These are phyloP conservation scores for Stigmatopora nigra DNA, from an alignment of 2,113 vertebrate genomes.

Conservation along the genomic window DNA sequence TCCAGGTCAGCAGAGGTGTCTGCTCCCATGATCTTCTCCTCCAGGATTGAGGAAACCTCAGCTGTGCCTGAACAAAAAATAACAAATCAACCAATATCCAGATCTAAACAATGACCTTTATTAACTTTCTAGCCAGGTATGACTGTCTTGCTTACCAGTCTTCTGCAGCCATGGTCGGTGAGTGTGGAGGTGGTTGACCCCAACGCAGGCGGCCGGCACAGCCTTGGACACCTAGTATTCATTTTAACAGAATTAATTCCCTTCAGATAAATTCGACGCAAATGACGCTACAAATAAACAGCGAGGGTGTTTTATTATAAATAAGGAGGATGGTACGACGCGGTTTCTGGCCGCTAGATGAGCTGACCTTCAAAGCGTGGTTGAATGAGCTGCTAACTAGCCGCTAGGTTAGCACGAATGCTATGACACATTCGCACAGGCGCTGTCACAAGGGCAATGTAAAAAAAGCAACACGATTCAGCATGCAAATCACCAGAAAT, in stretches of 20 bases:
- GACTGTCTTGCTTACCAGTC: conserved; percentile 71
- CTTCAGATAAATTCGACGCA: neutral
- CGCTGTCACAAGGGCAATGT: conserved; percentile 34
- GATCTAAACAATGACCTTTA: conserved; percentile 7
- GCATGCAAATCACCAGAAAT: neutral
- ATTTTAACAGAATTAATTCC: neutral
- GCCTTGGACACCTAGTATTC: conserved; percentile 78
- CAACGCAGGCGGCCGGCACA: conserved; percentile 81
- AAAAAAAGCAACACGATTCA: neutral
- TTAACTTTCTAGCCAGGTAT: conserved; percentile 9
- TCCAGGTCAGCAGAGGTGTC: conserved; percentile 87
- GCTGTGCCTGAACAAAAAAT: conserved; percentile 77
- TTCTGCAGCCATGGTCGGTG: conserved; percentile 79
- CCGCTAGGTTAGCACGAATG: conserved; percentile 37
- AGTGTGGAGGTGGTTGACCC: conserved; percentile 83
- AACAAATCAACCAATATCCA: neutral
- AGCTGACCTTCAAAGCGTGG: conserved; percentile 71
- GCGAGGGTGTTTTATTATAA: neutral
- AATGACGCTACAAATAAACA: neutral
- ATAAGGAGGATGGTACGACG: too few relatives aligned
- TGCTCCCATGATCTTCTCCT: conserved; percentile 91
- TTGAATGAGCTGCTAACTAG: conserved; percentile 43
- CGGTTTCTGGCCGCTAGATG: conserved; percentile 33
- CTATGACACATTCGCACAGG: conserved; percentile 16
- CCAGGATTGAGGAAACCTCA: conserved; percentile 93